Base-by-base conservation (phyloP, 1,140 invertebrate genomes). In the Pachyrhynchus sulphureomaculatus region DNA sequence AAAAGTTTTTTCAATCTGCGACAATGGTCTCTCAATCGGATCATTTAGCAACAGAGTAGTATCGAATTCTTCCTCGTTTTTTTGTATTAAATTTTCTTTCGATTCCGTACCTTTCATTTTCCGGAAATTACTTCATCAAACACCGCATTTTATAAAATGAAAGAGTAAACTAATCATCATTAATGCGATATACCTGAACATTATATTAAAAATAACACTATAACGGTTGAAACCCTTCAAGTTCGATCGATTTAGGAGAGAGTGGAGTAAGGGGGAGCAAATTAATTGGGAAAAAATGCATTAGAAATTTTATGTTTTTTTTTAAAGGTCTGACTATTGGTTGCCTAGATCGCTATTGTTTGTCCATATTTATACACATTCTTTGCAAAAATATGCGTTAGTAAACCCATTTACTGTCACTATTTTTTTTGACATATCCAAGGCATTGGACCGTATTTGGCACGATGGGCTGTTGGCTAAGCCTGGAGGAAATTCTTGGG, bases 1-100 rank as follows among this genome's bases (percentile, higher is more conserved):
- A 76, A 90, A 95, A 49, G 86, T 85, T 73, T 95, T 94, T 75
- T 95, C 92, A 53, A 89, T 84, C 36, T 85, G 82, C 13, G 88
- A 88, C 36, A 94, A 83, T 10, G 85, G 77, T 68, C 86, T 83
- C 59, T 90, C 89, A n/a, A 75, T 66, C 26, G 77, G 69, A 67
- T 77, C 77, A 12, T 51, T 64, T 2, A 63, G 34, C 2, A 54
- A 26, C 9, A 37, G 20, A 4, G 17, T 41, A 12, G 44, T 39
- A 49, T 51, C 52, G n/a, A 61, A 41, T 9, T 47, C 39, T 37
- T 60, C 61, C 9, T 57, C 60, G 24, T 18, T 29, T 8, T 21
- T 59, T 23, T 65, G 36, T 15, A 72, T 52, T 15, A 72, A 37
- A 41, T 70, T 51, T 32, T 72, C 55, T 48, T 55, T 52, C 13